Conservation (phyloP, 2,888 invertebrate genomes). For the Zygothrica quintamaculata region DNA sequence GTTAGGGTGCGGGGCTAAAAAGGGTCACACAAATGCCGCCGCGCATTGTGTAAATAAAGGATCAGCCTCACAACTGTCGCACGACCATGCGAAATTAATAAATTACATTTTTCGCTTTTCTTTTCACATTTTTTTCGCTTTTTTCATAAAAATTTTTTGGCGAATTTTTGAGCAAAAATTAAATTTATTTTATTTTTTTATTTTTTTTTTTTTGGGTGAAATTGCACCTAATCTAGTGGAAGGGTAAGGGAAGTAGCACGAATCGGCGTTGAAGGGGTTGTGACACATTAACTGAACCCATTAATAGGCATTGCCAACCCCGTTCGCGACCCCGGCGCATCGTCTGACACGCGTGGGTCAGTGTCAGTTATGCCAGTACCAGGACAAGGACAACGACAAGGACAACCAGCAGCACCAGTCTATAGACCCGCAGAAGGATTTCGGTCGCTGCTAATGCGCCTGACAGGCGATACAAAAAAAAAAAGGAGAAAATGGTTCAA, state of each 20-base stretch:
- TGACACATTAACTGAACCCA: constrained; percentile 82
- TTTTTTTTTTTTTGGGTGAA: constrained; percentile 29
- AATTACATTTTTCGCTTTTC: constrained; percentile 56
- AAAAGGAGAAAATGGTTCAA: constrained; percentile 26
- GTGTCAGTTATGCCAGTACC: constrained; percentile 47
- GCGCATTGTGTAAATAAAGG: constrained; percentile 76
- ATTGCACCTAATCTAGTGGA: constrained; percentile 47
- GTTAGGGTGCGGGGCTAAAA: constrained; percentile 57
- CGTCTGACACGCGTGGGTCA: constrained; percentile 75
- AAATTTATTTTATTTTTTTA: constrained; percentile 55
- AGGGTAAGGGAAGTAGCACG: constrained; percentile 25
- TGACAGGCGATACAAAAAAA: constrained; percentile 59
- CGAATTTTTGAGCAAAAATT: constrained; percentile 73
- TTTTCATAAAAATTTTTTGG: constrained; percentile 55
- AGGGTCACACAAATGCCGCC: constrained; percentile 71
- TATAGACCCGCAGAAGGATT: constrained; percentile 31
- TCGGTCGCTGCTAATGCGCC: constrained; percentile 31
- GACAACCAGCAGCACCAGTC: constrained; percentile 6
- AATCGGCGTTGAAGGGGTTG: constrained; percentile 77
- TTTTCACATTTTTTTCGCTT: constrained; percentile 13
- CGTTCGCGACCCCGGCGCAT: constrained; percentile 55
- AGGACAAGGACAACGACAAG: constrained; percentile 19
- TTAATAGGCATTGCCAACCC: constrained; percentile 82
- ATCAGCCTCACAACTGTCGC: constrained; percentile 69
- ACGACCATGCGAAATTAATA: constrained; percentile 71